Percentiles rank a stretch among this genome's conserved stretches.
Evolutionary conservation across 64 coral and sea anemone species (phyloP).

Genomic region (Pachyseris speciosa): DNA sequence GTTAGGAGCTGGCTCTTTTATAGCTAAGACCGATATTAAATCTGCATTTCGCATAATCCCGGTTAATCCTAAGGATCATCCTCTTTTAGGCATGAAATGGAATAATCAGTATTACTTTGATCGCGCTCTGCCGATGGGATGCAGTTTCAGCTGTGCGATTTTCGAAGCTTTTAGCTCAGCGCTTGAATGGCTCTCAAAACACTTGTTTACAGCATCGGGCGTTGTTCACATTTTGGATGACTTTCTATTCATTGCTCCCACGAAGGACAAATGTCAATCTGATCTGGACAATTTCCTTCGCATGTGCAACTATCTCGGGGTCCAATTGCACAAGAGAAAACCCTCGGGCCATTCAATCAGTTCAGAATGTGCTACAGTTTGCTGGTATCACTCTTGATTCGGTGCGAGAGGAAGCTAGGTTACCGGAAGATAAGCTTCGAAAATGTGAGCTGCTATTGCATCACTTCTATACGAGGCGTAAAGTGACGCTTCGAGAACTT

Average conservation of each 20-base stretch:
- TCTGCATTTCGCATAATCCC: slow-evolving; percentile 59
- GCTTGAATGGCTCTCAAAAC: not conserved
- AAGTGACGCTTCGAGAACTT: not conserved
- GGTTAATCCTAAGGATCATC: slow-evolving; percentile 11
- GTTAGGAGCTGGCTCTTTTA: not conserved
- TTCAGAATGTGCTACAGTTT: not conserved
- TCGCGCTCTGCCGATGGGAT: slow-evolving; percentile 19
- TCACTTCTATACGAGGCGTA: not conserved
- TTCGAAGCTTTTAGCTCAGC: slow-evolving; percentile 21
- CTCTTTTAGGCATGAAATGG: slow-evolving; percentile 33
- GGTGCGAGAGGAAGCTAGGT: not conserved
- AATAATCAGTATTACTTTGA: slow-evolving; percentile 18
- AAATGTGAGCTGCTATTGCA: not conserved
- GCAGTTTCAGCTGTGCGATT: not conserved
- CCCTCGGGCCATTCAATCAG: slow-evolving; percentile 8
- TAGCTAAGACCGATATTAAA: not conserved
- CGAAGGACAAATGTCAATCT: not conserved
- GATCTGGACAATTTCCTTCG: slow-evolving; percentile 11
- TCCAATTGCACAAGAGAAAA: not conserved
- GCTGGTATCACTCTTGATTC: not conserved
- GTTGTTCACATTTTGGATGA: slow-evolving; percentile 40
- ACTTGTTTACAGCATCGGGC: not conserved
- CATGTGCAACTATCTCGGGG: not conserved
- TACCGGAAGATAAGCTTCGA: slow-evolving; percentile 3
- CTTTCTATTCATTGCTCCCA: slow-evolving; percentile 25